Evolutionary conservation across 2,113 vertebrate species (phyloP).

Genomic region (Bucco capensis): DNA sequence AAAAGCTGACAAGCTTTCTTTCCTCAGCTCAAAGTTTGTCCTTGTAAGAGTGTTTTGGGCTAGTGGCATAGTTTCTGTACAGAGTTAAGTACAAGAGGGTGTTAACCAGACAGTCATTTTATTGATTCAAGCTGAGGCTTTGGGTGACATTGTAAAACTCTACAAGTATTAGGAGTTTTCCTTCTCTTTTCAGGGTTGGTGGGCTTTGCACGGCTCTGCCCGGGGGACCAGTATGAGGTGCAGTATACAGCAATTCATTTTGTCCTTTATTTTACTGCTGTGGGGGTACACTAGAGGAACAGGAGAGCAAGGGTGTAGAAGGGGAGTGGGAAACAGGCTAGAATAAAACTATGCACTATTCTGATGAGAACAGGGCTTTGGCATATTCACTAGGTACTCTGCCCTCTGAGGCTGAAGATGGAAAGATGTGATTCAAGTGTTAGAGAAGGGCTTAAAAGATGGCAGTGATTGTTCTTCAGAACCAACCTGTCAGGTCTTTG

Average conservation of each 20-base stretch:
- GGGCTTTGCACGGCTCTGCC: slow-evolving; percentile 94
- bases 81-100: background rate
- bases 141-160: background rate
- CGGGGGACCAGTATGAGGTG: slow-evolving; percentile 97
- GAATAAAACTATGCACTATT: rapidly evolving
- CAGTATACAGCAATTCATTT: background rate
- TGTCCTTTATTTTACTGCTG: background rate
- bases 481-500: background rate
- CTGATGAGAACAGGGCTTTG: background rate
- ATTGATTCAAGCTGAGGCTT: background rate
- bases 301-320: background rate
- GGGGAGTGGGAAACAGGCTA: background rate
- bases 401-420: background rate
- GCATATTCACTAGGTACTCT: rapidly evolving
- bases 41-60: background rate
- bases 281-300: background rate
- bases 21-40: background rate
- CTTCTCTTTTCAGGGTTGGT: slow-evolving; percentile 84
- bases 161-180: background rate
- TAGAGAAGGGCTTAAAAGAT: background rate
- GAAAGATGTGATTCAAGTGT: no score
- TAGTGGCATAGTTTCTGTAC: background rate
- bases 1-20: background rate
- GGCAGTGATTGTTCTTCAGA: background rate
- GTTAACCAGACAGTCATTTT: background rate